A percentile compares a stretch with the other conserved stretches of the same genome.
Evolutionary conservation across 2,797 vertebrate species (phyloP).

Genomic region (Eulemur rubriventer): DNA sequence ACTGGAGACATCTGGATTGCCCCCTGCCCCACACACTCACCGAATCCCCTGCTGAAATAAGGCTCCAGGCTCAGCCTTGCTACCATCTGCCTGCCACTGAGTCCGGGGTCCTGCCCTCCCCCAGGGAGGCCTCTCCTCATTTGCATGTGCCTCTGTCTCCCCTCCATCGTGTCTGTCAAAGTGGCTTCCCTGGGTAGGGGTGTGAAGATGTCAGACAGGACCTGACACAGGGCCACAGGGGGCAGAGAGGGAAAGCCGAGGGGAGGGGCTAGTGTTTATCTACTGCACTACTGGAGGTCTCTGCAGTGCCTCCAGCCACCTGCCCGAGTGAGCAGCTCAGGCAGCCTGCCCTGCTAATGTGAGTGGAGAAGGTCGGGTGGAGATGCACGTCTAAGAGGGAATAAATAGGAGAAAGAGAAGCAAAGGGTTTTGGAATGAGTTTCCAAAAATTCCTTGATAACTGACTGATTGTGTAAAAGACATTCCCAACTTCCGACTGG

Average conservation of each 20-base stretch:
- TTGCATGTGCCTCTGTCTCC: slow-evolving; percentile 21
- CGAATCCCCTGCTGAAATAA: neutral
- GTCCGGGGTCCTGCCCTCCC: too few relatives aligned
- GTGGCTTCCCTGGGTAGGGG: neutral
- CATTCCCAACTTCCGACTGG: neutral
- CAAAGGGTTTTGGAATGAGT: neutral
- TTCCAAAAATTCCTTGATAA: neutral
- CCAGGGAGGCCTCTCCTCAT: neutral
- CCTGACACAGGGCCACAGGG: neutral
- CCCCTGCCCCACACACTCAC: too few relatives aligned
- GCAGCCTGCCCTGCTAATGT: neutral
- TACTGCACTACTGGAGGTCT: neutral
- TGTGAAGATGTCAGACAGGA: neutral
- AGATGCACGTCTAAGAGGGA: neutral
- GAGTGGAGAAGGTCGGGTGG: neutral
- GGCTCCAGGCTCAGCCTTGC: neutral
- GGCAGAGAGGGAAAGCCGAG: neutral
- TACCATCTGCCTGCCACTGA: neutral
- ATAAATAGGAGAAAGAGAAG: neutral
- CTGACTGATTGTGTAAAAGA: neutral
- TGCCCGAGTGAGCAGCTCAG: neutral
- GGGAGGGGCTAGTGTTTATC: neutral
- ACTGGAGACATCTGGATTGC: too few relatives aligned
- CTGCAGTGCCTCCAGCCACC: neutral
- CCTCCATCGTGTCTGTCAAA: neutral